Percentiles rank a stretch among this genome's conserved stretches.
These are phyloP conservation scores for Caenorhabditis drosophilae DNA, from an alignment of 2,888 invertebrate species.

Conservation along the genomic window DNA sequence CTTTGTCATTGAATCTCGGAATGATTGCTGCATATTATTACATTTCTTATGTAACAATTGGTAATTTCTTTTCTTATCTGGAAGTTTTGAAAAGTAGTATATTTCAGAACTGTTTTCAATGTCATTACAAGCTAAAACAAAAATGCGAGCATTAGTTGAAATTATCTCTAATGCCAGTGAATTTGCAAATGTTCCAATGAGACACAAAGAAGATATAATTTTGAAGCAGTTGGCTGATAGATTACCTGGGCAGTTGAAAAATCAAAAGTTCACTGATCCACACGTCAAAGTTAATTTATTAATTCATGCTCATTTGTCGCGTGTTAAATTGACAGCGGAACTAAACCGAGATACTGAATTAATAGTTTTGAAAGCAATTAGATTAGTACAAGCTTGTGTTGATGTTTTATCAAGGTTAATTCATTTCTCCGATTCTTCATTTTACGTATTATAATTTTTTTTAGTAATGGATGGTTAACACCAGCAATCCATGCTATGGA, in stretches of 20 bases:
- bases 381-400: conserved; percentile 81
- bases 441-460: background rate
- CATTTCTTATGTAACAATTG: conserved; percentile 98
- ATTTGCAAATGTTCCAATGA: conserved; percentile 89
- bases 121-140: conserved; percentile 94
- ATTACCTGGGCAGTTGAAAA: conserved; percentile 78
- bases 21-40: conserved; percentile 99
- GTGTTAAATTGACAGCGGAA: conserved; percentile 92
- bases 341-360: conserved; percentile 90
- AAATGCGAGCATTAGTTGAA: conserved; percentile 92
- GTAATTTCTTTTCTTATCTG: conserved; percentile 71
- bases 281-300: conserved; percentile 92
- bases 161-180: conserved; percentile 97
- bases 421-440: background rate
- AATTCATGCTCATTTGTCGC: conserved; percentile 91
- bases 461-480: conserved; percentile 93
- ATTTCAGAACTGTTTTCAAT: conserved; percentile 89
- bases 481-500: conserved; percentile 99
- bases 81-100: background rate
- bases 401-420: conserved; percentile 79
- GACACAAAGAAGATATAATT: conserved; percentile 92
- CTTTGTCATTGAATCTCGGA: conserved; percentile 92
- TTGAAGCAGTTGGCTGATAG: conserved; percentile 74
- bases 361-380: conserved; percentile 77
- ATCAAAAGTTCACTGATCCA: conserved; percentile 89